Conservation (phyloP, 2,888 invertebrate genomes). For the Mellilla xanthometata region DNA sequence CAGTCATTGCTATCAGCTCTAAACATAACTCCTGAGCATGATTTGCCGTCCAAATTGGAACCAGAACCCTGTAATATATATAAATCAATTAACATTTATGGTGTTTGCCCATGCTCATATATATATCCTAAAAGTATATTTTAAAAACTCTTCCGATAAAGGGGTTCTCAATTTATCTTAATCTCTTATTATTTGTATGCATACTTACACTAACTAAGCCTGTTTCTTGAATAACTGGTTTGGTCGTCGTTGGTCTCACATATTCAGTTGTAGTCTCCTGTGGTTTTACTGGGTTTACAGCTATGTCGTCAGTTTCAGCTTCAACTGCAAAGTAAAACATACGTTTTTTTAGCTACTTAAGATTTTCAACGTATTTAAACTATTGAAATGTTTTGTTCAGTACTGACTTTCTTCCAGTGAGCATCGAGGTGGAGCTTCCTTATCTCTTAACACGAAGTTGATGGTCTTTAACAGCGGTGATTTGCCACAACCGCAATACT, state of each 20-base stretch:
- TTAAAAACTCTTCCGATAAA: too few relatives aligned
- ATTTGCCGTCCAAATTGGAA: conserved; percentile 77
- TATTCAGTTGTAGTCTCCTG: conserved; percentile 26
- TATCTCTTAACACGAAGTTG: conserved; percentile 89
- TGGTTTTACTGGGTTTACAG: conserved; percentile 21
- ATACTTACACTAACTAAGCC: conserved; percentile 23
- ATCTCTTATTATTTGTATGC: neutral
- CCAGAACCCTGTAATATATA: conserved; percentile 48
- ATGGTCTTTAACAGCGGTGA: conserved; percentile 91
- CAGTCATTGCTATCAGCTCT: conserved; percentile 86
- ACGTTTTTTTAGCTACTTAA: neutral
- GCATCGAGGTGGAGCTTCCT: conserved; percentile 83
- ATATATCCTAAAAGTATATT: too few relatives aligned
- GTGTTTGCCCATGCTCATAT: too few relatives aligned
- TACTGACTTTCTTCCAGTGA: conserved; percentile 66
- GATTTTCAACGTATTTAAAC: neutral
- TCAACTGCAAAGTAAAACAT: conserved; percentile 16
- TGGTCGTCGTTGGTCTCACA: conserved; percentile 24
- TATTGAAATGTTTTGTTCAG: neutral
- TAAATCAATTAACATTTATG: too few relatives aligned
- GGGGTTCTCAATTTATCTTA: too few relatives aligned
- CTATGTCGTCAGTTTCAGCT: conserved; percentile 27
- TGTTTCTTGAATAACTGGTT: conserved; percentile 20
- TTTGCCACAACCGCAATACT: conserved; percentile 89
- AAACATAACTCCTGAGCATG: conserved; percentile 83